phyloP scores from a whole-genome alignment of 2,797 vertebrate species.

The Caiman crocodilus region DNA sequence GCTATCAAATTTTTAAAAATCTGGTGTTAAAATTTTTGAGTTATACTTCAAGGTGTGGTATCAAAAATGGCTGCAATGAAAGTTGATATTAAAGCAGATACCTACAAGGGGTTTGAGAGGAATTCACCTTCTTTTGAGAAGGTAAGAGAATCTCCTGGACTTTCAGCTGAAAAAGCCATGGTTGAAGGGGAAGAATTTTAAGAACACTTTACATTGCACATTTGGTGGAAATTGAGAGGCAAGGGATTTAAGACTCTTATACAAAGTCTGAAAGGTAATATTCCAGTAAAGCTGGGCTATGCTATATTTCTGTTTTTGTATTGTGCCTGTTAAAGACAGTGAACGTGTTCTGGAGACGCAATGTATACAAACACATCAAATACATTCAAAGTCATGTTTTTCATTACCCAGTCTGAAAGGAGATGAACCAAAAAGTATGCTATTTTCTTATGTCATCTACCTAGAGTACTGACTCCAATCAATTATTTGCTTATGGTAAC shows the following conservation, averaged over 20 bases:
- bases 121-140: background rate
- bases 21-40: too few relatives aligned
- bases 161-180: constrained; percentile 17
- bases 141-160: constrained; percentile 59
- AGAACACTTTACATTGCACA: background rate
- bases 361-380: background rate
- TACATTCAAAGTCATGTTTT: background rate
- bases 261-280: background rate
- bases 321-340: background rate
- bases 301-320: background rate
- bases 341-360: background rate
- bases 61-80: constrained; percentile 33
- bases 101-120: constrained; percentile 56
- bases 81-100: constrained; percentile 45
- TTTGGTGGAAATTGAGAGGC: background rate
- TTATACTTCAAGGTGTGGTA: too few relatives aligned
- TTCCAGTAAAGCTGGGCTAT: background rate
- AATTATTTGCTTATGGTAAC: background rate
- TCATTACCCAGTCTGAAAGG: background rate
- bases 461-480: background rate
- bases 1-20: background rate
- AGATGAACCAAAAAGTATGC: background rate
- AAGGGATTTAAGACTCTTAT: background rate
- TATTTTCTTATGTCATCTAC: background rate
- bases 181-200: background rate